Evolutionary conservation across 2,113 vertebrate genomes (phyloP).

Genomic region (Anser brachyrhynchus): DNA sequence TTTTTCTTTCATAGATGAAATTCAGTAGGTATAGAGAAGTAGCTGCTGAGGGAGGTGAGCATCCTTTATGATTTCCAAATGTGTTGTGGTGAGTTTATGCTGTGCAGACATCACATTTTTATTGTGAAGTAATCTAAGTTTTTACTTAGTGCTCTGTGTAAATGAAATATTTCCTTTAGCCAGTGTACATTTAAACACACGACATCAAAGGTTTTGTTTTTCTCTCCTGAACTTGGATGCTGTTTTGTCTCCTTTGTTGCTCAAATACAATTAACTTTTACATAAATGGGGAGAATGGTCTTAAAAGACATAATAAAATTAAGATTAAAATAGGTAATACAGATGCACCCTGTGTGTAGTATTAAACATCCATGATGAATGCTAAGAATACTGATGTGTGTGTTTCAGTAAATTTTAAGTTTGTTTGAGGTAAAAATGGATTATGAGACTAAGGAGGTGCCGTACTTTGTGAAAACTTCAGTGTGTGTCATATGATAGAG

Average conservation of each 20-base stretch:
- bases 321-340: not conserved
- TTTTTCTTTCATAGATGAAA: not conserved
- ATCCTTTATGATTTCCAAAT: not conserved
- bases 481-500: fast-evolving
- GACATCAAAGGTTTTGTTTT: not conserved
- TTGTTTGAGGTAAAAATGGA: not conserved
- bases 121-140: not conserved
- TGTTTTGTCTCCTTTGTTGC: not conserved
- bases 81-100: not conserved
- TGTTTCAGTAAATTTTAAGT: not conserved
- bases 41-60: not conserved
- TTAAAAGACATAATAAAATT: not conserved
- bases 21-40: not conserved
- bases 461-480: not conserved
- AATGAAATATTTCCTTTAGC: not conserved
- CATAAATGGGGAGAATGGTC: not conserved
- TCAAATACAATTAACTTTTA: not conserved
- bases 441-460: not conserved
- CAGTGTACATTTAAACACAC: not conserved
- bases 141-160: not conserved
- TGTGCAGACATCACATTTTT: not conserved
- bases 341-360: not conserved
- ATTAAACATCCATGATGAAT: not conserved
- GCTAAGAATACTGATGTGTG: not conserved
- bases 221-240: not conserved